Evolutionary conservation across 2,888 invertebrate species (phyloP).

Genomic region (Hydriomena furcata): DNA sequence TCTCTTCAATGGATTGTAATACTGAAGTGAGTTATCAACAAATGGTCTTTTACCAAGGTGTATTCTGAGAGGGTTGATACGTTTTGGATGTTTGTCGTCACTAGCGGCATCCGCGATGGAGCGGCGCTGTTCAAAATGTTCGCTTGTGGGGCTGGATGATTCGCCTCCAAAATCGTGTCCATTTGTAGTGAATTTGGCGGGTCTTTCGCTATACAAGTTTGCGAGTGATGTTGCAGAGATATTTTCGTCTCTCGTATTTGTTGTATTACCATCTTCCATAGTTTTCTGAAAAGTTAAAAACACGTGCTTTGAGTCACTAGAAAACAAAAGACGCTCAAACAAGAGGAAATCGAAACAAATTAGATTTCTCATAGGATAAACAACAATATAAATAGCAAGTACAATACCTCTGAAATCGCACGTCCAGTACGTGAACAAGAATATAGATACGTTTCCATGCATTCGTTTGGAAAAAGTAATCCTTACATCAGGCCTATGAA

Average conservation of each 20-base stretch:
- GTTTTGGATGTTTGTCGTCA: constrained; percentile 68
- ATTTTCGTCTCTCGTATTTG: constrained; percentile 73
- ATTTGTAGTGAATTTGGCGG: constrained; percentile 68
- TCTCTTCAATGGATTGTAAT: constrained; percentile 64
- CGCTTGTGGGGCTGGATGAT: constrained; percentile 51
- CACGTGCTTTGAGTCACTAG: constrained; percentile 70
- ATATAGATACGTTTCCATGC: constrained; percentile 77
- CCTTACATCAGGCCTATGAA: constrained; percentile 80
- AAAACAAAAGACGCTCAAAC: constrained; percentile 81
- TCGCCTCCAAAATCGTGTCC: constrained; percentile 66
- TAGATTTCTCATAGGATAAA: constrained; percentile 61
- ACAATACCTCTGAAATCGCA: constrained; percentile 79
- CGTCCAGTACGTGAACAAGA: constrained; percentile 81
- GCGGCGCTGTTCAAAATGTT: constrained; percentile 50
- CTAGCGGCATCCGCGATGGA: constrained; percentile 50
- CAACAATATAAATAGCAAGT: constrained; percentile 49
- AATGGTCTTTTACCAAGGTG: constrained; percentile 78
- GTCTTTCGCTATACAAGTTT: constrained; percentile 65
- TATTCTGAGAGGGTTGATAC: constrained; percentile 74
- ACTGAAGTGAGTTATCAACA: constrained; percentile 70
- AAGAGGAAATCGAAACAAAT: constrained; percentile 71
- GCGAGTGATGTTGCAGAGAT: constrained; percentile 59
- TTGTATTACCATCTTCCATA: constrained; percentile 83
- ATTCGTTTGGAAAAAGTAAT: constrained; percentile 74
- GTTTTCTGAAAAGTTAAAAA: constrained; percentile 77